phyloP scores from a whole-genome alignment of 2,888 invertebrate genomes.

The Salticus scenicus region DNA sequence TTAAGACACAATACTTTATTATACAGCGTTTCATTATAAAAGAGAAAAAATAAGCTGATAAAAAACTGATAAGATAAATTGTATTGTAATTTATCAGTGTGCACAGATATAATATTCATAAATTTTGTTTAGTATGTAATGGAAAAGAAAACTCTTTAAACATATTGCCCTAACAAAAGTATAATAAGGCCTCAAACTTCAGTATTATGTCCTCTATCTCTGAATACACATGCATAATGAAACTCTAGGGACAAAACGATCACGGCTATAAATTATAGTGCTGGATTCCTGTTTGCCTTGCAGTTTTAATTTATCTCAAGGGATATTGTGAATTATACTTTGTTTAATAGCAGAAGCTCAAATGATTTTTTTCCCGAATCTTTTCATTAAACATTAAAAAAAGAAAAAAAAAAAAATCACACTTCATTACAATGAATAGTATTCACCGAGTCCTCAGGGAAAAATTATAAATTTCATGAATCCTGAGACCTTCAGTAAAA shows the following conservation, averaged over 20 bases:
- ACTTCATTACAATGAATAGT: constrained; percentile 62
- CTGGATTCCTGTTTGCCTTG: constrained; percentile 60
- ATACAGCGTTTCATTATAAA: no score
- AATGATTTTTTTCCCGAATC: constrained; percentile 24
- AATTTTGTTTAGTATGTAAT: background rate
- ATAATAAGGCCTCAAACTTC: constrained; percentile 44
- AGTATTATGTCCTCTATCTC: constrained; percentile 33
- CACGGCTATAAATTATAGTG: constrained; percentile 56
- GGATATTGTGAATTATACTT: constrained; percentile 47
- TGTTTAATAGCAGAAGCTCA: constrained; percentile 25
- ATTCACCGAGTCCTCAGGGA: constrained; percentile 17
- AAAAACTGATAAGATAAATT: background rate
- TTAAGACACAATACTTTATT: no score
- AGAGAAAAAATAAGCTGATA: no score
- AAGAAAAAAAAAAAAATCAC: constrained; percentile 48
- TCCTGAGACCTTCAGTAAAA: background rate
- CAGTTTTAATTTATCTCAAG: constrained; percentile 58
- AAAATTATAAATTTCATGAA: constrained; percentile 3
- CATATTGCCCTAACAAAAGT: background rate
- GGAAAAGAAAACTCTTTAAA: no score
- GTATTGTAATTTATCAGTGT: background rate
- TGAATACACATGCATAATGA: constrained; percentile 54
- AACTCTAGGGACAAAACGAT: constrained; percentile 44
- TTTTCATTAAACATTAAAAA: constrained; percentile 17
- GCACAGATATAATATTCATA: background rate